Conservation (phyloP, 2,888 invertebrate genomes). For the Xanthia icteritia region DNA sequence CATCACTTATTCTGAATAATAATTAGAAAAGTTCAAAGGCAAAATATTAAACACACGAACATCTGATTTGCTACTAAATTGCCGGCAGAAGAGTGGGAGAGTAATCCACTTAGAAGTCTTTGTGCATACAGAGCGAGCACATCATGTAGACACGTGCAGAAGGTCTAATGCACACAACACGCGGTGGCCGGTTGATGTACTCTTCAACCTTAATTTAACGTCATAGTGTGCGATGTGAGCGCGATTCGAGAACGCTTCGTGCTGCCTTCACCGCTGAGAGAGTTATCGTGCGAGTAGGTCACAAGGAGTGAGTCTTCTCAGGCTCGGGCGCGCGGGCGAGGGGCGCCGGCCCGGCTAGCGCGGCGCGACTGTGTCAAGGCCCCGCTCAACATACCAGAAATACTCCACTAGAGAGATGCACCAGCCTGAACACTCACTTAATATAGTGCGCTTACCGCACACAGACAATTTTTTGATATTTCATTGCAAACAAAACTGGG, state of each 20-base stretch:
- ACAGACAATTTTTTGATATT: background rate
- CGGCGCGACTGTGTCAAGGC: conserved; percentile 69
- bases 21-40: conserved; percentile 14
- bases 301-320: conserved; percentile 19
- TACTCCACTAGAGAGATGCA: conserved; percentile 53
- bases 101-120: conserved; percentile 55
- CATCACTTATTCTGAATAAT: conserved; percentile 1
- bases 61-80: conserved; percentile 61
- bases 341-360: conserved; percentile 41
- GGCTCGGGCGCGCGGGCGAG: background rate
- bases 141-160: conserved; percentile 5
- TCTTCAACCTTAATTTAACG: no score
- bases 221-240: background rate
- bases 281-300: background rate
- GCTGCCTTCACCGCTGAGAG: background rate
- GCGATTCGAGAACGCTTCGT: background rate
- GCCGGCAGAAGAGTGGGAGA: conserved; percentile 29
- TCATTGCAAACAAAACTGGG: background rate
- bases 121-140: conserved; percentile 42
- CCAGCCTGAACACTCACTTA: conserved; percentile 27
- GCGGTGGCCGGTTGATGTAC: background rate
- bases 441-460: conserved; percentile 13
- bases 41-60: conserved; percentile 26
- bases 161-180: background rate
- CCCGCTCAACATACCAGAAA: conserved; percentile 61